These are phyloP conservation scores for Calcarius lapponicus DNA, from an alignment of 2,797 vertebrate species.

Conservation along the genomic window DNA sequence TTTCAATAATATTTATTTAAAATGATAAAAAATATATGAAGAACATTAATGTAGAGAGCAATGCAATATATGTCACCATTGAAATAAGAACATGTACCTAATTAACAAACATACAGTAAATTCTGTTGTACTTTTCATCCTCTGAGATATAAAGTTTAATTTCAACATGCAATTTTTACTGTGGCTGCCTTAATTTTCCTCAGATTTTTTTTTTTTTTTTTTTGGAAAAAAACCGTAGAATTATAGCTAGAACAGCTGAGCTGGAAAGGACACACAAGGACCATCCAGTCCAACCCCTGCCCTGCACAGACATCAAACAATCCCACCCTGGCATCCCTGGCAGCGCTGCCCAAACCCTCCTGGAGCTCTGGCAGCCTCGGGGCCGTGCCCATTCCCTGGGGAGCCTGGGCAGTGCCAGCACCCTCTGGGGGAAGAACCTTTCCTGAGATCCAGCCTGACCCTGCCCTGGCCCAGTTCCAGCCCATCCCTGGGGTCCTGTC, in stretches of 20 bases:
- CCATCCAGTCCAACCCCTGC: not conserved
- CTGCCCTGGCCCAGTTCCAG: not conserved
- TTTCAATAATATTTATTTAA: not conserved
- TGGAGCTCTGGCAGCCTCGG: not conserved
- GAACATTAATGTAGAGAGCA: not conserved
- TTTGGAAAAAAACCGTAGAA: not conserved
- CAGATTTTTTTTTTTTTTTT: too few species aligned
- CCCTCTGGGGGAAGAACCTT: not conserved
- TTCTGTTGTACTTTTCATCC: not conserved
- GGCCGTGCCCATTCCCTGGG: not conserved
- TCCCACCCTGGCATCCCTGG: not conserved
- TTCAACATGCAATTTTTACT: not conserved
- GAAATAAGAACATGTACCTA: not conserved
- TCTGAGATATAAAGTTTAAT: not conserved
- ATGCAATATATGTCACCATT: not conserved
- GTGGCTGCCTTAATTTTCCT: not conserved
- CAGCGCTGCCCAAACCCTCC: accelerated
- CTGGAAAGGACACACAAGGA: not conserved
- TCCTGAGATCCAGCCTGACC: accelerated
- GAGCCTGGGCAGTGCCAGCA: not conserved
- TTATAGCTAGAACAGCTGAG: not conserved
- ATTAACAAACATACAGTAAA: not conserved
- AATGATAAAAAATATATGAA: not conserved
- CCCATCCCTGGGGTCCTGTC: not conserved
- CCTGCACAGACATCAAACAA: not conserved